Evolutionary conservation across 2,797 vertebrate genomes (phyloP).

Genomic region (Malacoctenus gilli): DNA sequence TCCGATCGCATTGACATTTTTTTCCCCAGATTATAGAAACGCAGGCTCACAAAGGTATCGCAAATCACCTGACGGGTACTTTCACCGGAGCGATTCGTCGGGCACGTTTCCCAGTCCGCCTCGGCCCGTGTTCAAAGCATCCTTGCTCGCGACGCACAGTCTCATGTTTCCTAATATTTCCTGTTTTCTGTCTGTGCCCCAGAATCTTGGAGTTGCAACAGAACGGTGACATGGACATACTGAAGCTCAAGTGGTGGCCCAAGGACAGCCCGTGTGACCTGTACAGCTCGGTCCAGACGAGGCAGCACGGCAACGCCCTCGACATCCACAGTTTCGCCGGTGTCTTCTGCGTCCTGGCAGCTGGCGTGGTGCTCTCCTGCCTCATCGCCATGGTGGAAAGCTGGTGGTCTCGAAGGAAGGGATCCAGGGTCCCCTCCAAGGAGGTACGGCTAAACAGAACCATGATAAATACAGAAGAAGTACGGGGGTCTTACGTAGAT

Average conservation of each 20-base stretch:
- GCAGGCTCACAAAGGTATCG: no score
- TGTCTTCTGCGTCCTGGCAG: slow-evolving; percentile 97
- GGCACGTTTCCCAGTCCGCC: no score
- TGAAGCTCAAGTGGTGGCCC: slow-evolving; percentile 99
- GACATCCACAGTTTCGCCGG: slow-evolving; percentile 99
- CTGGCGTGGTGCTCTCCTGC: slow-evolving; percentile 95
- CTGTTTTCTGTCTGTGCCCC: slow-evolving; percentile 13
- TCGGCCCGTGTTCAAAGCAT: no score
- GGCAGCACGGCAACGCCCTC: slow-evolving; percentile 91
- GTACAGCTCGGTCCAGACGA: slow-evolving; percentile 89
- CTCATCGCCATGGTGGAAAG: slow-evolving; percentile 99
- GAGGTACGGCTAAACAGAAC: slow-evolving; percentile 83
- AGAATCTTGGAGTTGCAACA: slow-evolving; percentile 99
- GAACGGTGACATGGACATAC: slow-evolving; percentile 95
- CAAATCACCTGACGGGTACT: no score
- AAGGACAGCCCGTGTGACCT: slow-evolving; percentile 95
- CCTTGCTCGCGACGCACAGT: no score
- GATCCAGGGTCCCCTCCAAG: slow-evolving; percentile 96
- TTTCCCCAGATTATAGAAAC: no score
- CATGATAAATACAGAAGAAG: background rate
- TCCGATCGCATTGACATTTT: slow-evolving; percentile 1
- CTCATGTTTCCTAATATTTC: no score
- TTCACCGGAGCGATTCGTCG: no score
- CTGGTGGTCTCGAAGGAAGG: slow-evolving; percentile 98
- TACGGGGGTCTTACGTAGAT: slow-evolving; percentile 1